Evolutionary conservation across 2,888 invertebrate species (phyloP).

Genomic region (Blomia tropicalis): DNA sequence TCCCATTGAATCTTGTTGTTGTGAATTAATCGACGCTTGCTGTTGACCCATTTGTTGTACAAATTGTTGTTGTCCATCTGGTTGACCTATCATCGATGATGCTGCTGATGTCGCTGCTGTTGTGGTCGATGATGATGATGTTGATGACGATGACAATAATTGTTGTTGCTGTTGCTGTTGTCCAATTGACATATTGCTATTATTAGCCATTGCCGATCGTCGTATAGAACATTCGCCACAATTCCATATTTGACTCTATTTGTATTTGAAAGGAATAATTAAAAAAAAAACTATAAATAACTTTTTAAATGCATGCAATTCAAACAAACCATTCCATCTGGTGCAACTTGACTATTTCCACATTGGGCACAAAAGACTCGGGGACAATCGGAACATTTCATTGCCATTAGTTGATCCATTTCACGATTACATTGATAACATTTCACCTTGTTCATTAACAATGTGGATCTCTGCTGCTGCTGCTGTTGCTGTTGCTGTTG

Average conservation of each 20-base stretch:
- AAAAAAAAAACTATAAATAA: too few relatives aligned
- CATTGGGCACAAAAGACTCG: slow-evolving; percentile 4
- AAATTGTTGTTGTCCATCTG: neutral
- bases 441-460: neutral
- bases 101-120: too few relatives aligned
- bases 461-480: neutral
- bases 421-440: neutral
- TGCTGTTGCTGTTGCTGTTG: neutral
- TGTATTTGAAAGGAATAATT: too few relatives aligned
- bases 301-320: too few relatives aligned
- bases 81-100: too few relatives aligned
- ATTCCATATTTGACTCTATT: slow-evolving; percentile 14
- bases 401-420: neutral
- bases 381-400: slow-evolving; percentile 9
- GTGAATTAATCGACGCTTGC: too few relatives aligned
- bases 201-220: neutral
- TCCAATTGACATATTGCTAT: too few relatives aligned
- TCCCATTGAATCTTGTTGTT: neutral
- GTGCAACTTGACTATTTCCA: neutral
- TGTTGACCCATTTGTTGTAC: neutral
- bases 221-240: slow-evolving; percentile 10
- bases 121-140: neutral
- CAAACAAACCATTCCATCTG: neutral
- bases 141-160: neutral
- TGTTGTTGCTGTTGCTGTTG: neutral